Conservation (phyloP, 2,888 invertebrate genomes). For the Pilophorus perplexus region DNA sequence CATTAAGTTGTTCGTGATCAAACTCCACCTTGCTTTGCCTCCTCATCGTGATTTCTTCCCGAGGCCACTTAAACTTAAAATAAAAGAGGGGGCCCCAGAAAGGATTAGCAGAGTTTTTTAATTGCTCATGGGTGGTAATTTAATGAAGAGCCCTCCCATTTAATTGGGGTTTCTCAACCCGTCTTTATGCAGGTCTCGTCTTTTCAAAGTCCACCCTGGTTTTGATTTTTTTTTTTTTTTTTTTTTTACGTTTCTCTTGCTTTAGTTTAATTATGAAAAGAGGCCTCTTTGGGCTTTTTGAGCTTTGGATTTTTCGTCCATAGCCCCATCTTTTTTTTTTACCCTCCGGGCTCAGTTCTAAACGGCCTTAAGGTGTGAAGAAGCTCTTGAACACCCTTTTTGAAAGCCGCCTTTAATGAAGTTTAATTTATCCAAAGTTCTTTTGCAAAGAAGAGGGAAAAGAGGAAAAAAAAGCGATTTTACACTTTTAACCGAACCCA, state of each 20-base stretch:
- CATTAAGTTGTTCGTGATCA: conserved; percentile 1
- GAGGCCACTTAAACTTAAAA: conserved; percentile 22
- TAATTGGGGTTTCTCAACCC: conserved; percentile 37
- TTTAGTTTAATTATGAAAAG: conserved; percentile 34
- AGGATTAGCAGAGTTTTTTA: conserved; percentile 21
- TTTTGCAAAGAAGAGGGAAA: conserved; percentile 13
- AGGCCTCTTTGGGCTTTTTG: conserved; percentile 22
- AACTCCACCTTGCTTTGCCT: not conserved
- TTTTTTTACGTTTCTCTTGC: conserved; percentile 11
- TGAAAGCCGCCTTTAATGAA: conserved; percentile 37
- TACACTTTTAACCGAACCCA: conserved; percentile 16
- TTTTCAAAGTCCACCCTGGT: conserved; percentile 9
- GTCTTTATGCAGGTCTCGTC: conserved; percentile 18
- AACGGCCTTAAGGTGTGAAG: conserved; percentile 36
- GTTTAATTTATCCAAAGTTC: conserved; percentile 40
- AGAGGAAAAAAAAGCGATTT: conserved; percentile 15
- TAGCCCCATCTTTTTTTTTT: conserved; percentile 23
- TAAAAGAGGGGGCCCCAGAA: not conserved
- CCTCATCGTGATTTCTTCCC: not conserved
- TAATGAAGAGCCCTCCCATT: conserved; percentile 44
- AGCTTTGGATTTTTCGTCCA: conserved; percentile 24
- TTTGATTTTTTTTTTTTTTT: conserved; percentile 4
- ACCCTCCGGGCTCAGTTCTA: not conserved
- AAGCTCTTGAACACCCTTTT: conserved; percentile 39
- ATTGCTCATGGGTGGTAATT: conserved; percentile 47